phyloP scores from a whole-genome alignment of 2,113 vertebrate genomes.

The Galeopterus variegatus region DNA sequence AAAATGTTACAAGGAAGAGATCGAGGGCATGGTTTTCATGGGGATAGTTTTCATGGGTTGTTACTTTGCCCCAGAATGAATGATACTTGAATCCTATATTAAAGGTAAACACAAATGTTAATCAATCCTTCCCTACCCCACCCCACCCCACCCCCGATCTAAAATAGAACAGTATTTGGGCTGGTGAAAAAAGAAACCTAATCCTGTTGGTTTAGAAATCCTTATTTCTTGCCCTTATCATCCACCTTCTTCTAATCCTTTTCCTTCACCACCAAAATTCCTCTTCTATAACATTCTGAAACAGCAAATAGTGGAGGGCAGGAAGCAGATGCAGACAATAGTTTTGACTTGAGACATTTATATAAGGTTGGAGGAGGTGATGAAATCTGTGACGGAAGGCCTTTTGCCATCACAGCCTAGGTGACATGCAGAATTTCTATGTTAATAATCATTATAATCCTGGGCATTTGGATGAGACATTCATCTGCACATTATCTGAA shows the following conservation, averaged over 20 bases:
- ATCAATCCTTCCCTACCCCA: background rate
- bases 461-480: background rate
- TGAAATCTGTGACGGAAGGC: background rate
- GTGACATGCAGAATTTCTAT: background rate
- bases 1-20: background rate
- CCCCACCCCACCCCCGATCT: background rate
- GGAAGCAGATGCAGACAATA: background rate
- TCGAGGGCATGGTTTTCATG: background rate
- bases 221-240: background rate
- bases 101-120: constrained; percentile 45
- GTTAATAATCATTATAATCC: background rate
- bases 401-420: background rate
- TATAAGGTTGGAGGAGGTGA: background rate
- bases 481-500: background rate
- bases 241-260: background rate
- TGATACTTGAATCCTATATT: constrained; percentile 10
- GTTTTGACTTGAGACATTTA: background rate
- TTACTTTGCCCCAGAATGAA: background rate
- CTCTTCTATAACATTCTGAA: background rate
- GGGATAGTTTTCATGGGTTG: background rate
- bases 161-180: background rate
- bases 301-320: background rate
- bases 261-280: background rate
- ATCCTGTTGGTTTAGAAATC: background rate
- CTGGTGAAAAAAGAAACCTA: background rate